phyloP scores from a whole-genome alignment of 2,113 vertebrate species.

The Lepus americanus region DNA sequence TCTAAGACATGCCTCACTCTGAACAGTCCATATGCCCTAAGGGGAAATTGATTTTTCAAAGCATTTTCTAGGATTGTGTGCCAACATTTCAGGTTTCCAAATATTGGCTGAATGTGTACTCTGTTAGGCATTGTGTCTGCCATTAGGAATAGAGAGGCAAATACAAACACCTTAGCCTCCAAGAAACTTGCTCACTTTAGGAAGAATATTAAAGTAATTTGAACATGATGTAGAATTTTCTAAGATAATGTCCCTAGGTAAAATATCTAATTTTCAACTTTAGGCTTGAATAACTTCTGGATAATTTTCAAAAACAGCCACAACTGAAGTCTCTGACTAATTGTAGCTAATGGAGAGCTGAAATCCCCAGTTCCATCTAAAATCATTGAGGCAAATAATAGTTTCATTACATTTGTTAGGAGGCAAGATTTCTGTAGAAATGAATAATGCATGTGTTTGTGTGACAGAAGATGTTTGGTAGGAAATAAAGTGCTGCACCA shows the following conservation, averaged over 20 bases:
- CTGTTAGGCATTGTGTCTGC: not conserved
- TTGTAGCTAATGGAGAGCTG: not conserved
- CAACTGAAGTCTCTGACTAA: conserved; percentile 42
- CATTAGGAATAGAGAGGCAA: not conserved
- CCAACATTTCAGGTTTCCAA: not conserved
- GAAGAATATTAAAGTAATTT: not conserved
- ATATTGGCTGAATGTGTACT: not conserved
- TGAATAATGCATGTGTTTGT: not conserved
- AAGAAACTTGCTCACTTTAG: not conserved
- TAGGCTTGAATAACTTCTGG: conserved; percentile 41
- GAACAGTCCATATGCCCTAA: not conserved
- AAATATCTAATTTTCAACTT: conserved; percentile 25
- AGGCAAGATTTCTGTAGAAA: conserved; percentile 26
- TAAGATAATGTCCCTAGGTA: not conserved
- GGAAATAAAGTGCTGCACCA: not conserved
- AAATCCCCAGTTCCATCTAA: conserved; percentile 9
- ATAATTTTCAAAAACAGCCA: conserved; percentile 25
- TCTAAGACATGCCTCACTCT: not conserved
- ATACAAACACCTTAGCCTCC: not conserved
- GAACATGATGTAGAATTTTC: not conserved
- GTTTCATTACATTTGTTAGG: not conserved
- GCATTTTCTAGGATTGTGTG: not conserved
- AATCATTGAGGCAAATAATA: not conserved
- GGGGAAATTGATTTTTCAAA: not conserved
- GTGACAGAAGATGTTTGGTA: conserved; percentile 1